Evolutionary conservation across 2,888 invertebrate species (phyloP), one percentile per base, ranked within the genome.

Genomic region (Erebia epiphron): DNA sequence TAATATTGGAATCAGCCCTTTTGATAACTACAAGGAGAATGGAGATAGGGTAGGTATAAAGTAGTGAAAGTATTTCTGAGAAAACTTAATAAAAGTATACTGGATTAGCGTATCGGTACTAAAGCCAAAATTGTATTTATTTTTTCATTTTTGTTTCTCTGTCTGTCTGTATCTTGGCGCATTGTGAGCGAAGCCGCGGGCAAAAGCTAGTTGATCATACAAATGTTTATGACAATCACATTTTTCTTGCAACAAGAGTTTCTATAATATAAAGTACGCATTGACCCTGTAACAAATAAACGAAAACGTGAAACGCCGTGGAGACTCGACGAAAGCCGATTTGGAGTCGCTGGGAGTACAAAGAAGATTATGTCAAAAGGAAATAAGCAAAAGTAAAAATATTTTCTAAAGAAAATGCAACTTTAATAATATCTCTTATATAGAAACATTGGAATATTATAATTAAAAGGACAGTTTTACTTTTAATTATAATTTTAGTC

Each of bases 251-350:
- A 7, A 35, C 35, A 35, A 35, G 35, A 7, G 7, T 35, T 35
- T 35, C 35, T 35, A 35, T 35, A 26, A 35, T 35, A 35, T 13
- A 46, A 46, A 11, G 60, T 49, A 66, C 46, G 61, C 46, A 62
- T 67, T 67, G 70, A 62, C 70, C 57, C 54, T 56, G 62, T 58
- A 67, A 70, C 49, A 67, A 46, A 41, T 67, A 50, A 67, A 70
- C 41, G 67, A 62, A 63, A 67, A 50, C 57, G 46, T 16, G 66
- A 46, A 52, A 50, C 50, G 18, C 18, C 11, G 65, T 26, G 49
- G 60, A 16, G 68, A 69, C 56, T 60, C 61, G 58, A 69, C 56
- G 58, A 72, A 69, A 72, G 72, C 69, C 69, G 69, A 69, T 72
- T 72, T 63, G 56, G 67, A 72, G 56, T 67, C 46, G 58, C 65